Conservation (phyloP, 2,797 vertebrate species). For the Dicrostonyx torquatus region DNA sequence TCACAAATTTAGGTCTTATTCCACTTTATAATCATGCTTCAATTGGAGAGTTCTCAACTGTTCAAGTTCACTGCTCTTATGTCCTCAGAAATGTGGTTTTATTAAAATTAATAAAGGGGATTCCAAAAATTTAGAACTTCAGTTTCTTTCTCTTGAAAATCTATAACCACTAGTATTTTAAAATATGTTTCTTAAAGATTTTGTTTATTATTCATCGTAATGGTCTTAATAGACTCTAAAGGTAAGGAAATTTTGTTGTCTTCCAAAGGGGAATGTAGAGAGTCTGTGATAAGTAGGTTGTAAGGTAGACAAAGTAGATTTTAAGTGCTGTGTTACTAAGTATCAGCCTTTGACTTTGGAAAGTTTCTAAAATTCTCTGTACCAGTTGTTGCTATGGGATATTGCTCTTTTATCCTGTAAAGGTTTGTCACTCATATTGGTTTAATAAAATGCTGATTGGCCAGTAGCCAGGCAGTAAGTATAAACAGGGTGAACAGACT, state of each 20-base stretch:
- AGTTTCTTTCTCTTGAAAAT: neutral
- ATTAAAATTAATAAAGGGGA: neutral
- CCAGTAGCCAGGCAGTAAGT: no score
- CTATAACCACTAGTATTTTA: neutral
- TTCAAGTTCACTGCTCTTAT: neutral
- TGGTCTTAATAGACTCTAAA: neutral
- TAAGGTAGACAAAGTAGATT: neutral
- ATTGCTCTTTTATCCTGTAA: no score
- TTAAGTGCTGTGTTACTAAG: neutral
- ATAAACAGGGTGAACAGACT: no score
- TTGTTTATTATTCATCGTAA: conserved; percentile 4
- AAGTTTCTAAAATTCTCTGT: neutral
- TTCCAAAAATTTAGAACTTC: neutral
- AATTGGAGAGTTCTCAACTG: neutral
- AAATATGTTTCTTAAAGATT: neutral
- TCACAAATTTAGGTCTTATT: neutral
- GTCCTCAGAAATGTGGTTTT: neutral
- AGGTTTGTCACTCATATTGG: no score
- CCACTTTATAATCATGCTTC: neutral
- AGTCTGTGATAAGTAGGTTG: neutral
- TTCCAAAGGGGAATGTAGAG: neutral
- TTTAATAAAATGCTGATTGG: no score
- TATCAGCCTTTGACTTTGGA: neutral
- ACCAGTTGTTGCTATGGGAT: neutral
- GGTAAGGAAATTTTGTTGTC: neutral